Conservation (phyloP, 2,113 vertebrate species). For the Lasiurus borealis region DNA sequence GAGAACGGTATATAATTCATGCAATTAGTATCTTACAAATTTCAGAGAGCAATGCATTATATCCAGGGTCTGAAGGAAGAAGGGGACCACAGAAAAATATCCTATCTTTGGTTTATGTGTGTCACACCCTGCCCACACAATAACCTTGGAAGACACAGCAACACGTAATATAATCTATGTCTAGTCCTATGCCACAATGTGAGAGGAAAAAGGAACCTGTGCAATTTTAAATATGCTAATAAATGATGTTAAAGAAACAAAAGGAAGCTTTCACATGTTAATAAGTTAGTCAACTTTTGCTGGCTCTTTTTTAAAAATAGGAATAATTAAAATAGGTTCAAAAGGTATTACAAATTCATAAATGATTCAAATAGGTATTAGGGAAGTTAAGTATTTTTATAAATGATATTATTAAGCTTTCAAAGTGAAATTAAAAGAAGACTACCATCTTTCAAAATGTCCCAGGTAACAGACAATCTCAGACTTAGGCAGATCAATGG, state of each 20-base stretch:
- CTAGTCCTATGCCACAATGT: not conserved
- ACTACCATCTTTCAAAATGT: not conserved
- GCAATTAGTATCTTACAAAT: not conserved
- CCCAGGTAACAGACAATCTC: not conserved
- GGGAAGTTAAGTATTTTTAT: not conserved
- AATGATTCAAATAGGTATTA: not conserved
- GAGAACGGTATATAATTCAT: not conserved
- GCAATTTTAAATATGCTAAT: not conserved
- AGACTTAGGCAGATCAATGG: not conserved
- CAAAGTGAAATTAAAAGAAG: not conserved
- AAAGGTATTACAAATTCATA: not conserved
- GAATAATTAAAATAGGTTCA: not conserved
- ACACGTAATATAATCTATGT: no score
- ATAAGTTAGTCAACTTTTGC: not conserved
- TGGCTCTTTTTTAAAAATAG: not conserved
- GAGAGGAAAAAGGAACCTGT: not conserved
- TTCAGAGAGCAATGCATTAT: not conserved
- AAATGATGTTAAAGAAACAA: not conserved
- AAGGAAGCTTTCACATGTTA: not conserved
- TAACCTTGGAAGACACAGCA: not conserved
- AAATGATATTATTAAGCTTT: not conserved
- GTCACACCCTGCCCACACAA: not conserved
- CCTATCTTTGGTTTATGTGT: fast-evolving
- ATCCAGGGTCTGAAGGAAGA: not conserved
- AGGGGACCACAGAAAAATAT: not conserved